These are phyloP conservation scores for Clarias gariepinus DNA, from an alignment of 2,113 vertebrate genomes.

Conservation along the genomic window DNA sequence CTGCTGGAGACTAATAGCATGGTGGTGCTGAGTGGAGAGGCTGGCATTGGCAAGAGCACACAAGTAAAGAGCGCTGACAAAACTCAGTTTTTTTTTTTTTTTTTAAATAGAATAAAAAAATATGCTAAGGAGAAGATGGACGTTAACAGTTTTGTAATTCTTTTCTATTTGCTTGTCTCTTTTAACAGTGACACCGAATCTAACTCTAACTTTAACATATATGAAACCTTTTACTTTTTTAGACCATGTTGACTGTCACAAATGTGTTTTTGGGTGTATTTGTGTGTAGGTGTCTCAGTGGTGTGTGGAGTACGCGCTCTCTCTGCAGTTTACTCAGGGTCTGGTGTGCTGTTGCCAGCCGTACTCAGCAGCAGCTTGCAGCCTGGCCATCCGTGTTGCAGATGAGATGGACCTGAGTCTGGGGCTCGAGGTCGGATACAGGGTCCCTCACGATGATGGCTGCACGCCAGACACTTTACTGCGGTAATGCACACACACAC, in stretches of 20 bases:
- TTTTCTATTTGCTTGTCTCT: neutral
- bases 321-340: conserved; percentile 80
- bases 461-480: conserved; percentile 87
- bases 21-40: conserved; percentile 82
- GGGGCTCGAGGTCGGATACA: conserved; percentile 93
- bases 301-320: conserved; percentile 89
- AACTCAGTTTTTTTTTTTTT: no score
- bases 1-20: conserved; percentile 80
- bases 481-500: conserved; percentile 71
- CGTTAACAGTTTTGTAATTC: neutral
- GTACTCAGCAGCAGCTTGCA: conserved; percentile 81
- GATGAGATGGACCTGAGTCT: conserved; percentile 97
- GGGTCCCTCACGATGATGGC: conserved; percentile 89
- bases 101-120: no score
- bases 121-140: neutral
- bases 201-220: neutral
- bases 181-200: neutral
- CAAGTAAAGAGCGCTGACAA: conserved; percentile 77
- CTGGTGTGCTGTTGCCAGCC: conserved; percentile 88
- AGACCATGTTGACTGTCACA: neutral
- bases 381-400: conserved; percentile 85
- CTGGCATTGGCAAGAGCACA: conserved; percentile 89
- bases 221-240: neutral
- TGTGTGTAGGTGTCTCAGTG: conserved; percentile 88
- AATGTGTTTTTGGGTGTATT: neutral